A percentile compares a stretch with the other conserved stretches of the same genome.
Evolutionary conservation across 2,797 vertebrate genomes (phyloP).

Genomic region (Varecia variegata): DNA sequence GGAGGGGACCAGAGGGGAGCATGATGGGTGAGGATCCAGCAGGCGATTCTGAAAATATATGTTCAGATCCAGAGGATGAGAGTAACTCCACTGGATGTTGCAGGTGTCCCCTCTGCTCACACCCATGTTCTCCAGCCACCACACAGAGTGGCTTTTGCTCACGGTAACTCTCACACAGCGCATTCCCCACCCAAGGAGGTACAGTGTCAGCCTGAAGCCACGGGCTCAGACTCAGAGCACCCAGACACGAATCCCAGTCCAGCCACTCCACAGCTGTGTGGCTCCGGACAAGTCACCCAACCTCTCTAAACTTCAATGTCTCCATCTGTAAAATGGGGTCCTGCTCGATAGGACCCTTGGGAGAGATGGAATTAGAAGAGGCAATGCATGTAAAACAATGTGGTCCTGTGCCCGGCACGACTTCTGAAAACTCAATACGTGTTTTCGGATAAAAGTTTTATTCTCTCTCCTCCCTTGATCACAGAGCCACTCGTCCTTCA

Average conservation of each 20-base stretch:
- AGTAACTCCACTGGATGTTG: neutral
- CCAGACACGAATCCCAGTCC: neutral
- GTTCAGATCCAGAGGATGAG: neutral
- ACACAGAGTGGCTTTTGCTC: neutral
- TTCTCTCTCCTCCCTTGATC: neutral
- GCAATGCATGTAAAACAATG: neutral
- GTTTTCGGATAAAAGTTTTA: neutral
- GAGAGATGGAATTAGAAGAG: neutral
- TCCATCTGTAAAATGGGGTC: neutral
- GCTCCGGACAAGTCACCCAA: neutral
- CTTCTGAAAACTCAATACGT: neutral
- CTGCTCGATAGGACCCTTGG: neutral
- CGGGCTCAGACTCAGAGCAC: neutral
- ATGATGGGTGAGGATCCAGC: neutral
- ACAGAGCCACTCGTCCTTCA: neutral
- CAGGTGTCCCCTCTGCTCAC: neutral
- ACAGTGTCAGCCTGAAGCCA: neutral
- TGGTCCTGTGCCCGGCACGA: rapidly evolving
- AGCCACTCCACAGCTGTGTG: neutral
- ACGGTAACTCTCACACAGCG: rapidly evolving
- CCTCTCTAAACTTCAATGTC: neutral
- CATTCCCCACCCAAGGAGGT: rapidly evolving
- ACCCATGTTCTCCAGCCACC: too few species aligned
- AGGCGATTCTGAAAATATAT: neutral
- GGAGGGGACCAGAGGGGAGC: neutral